Conservation (phyloP, 2,797 vertebrate species). For the Muraenolepis orangiensis region DNA sequence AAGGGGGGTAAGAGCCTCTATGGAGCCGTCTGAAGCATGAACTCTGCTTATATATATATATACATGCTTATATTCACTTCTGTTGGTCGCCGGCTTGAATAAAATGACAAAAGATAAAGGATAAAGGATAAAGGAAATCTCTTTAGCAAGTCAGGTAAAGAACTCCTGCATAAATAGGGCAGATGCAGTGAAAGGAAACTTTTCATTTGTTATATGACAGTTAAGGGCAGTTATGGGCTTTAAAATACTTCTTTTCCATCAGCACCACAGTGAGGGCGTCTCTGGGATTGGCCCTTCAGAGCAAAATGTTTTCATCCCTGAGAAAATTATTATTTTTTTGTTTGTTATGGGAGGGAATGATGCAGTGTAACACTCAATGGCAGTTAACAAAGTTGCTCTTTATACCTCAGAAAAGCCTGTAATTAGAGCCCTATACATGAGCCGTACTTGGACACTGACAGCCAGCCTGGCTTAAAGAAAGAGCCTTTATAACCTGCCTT, state of each 20-base stretch:
- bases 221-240: constrained; percentile 48
- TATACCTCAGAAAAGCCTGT: constrained; percentile 58
- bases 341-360: constrained; percentile 35
- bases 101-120: constrained; percentile 96
- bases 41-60: constrained; percentile 90
- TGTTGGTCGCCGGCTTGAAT: constrained; percentile 92
- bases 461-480: constrained; percentile 50
- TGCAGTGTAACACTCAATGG: constrained; percentile 43
- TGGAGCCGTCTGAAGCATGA: constrained; percentile 95
- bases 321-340: constrained; percentile 40
- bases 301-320: constrained; percentile 35
- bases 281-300: no score
- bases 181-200: constrained; percentile 81
- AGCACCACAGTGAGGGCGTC: constrained; percentile 58
- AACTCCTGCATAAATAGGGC: constrained; percentile 79
- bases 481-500: constrained; percentile 52
- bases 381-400: constrained; percentile 63
- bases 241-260: constrained; percentile 54
- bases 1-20: constrained; percentile 92
- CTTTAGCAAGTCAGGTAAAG: constrained; percentile 91
- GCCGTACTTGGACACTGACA: constrained; percentile 50
- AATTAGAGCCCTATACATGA: constrained; percentile 62
- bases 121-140: constrained; percentile 96
- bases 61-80: constrained; percentile 99
- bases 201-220: constrained; percentile 28